Evolutionary conservation across 2,113 vertebrate genomes (phyloP).

Genomic region (Macrotis lagotis): DNA sequence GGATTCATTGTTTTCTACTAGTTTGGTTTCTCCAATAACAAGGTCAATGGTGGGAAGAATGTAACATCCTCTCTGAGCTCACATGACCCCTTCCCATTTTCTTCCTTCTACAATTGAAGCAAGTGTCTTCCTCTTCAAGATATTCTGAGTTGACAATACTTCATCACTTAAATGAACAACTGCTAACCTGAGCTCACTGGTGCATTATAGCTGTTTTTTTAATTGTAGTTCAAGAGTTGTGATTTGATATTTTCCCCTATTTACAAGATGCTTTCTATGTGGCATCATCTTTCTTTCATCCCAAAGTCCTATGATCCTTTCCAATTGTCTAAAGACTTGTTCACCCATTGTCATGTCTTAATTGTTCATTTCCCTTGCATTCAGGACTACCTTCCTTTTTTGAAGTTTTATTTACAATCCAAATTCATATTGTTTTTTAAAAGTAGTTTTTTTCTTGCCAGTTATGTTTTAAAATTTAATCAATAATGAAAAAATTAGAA

Average conservation of each 20-base stretch:
- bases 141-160: background rate
- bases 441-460: background rate
- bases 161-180: background rate
- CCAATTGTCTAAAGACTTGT: background rate
- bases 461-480: slow-evolving; percentile 47
- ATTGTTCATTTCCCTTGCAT: slow-evolving; percentile 64
- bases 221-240: background rate
- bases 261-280: background rate
- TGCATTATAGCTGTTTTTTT: background rate
- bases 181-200: background rate
- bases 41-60: background rate
- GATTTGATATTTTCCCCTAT: background rate
- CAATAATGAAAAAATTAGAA: slow-evolving; percentile 37
- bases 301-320: background rate
- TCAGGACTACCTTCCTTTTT: slow-evolving; percentile 47
- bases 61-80: background rate
- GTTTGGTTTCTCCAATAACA: background rate
- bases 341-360: slow-evolving; percentile 22
- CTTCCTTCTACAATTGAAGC: background rate
- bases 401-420: slow-evolving; percentile 54
- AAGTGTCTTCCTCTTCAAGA: background rate
- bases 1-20: background rate
- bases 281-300: background rate
- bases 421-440: slow-evolving; percentile 48
- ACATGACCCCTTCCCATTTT: background rate